Evolutionary conservation across 2,888 invertebrate species (phyloP).

Genomic region (Anoplius nigerrimus): DNA sequence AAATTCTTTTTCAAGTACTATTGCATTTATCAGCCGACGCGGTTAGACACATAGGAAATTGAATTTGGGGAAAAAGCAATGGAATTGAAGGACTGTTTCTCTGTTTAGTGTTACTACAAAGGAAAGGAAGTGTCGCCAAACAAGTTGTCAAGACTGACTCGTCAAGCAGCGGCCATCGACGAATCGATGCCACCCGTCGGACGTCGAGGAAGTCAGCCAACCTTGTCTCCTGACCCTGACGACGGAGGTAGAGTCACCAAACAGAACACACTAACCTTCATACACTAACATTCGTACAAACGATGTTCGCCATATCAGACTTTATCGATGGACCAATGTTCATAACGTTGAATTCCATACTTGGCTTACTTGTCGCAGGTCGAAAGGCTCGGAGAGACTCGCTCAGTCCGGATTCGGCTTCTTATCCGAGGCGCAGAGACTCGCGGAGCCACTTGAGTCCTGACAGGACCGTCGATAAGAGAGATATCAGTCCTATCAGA

Average conservation of each 20-base stretch:
- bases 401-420: conserved; percentile 92
- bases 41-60: too few species aligned
- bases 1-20: too few species aligned
- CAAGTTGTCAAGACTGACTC: conserved; percentile 83
- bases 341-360: too few species aligned
- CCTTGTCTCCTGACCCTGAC: conserved; percentile 86
- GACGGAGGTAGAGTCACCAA: conserved; percentile 76
- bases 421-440: conserved; percentile 82
- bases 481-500: conserved; percentile 87
- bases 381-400: conserved; percentile 88
- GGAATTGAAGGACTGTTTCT: too few species aligned
- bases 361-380: conserved; percentile 74
- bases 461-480: conserved; percentile 82
- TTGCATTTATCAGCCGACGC: too few species aligned
- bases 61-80: too few species aligned
- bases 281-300: too few species aligned
- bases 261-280: too few species aligned
- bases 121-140: conserved; percentile 70
- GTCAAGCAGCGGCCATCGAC: conserved; percentile 93
- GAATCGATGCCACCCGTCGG: conserved; percentile 86
- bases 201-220: conserved; percentile 88
- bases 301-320: too few species aligned
- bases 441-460: conserved; percentile 88
- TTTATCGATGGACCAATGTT: too few species aligned
- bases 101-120: conserved; percentile 70